phyloP scores from a whole-genome alignment of 1,140 invertebrate species.

The Pentalonia nigronervosa region DNA sequence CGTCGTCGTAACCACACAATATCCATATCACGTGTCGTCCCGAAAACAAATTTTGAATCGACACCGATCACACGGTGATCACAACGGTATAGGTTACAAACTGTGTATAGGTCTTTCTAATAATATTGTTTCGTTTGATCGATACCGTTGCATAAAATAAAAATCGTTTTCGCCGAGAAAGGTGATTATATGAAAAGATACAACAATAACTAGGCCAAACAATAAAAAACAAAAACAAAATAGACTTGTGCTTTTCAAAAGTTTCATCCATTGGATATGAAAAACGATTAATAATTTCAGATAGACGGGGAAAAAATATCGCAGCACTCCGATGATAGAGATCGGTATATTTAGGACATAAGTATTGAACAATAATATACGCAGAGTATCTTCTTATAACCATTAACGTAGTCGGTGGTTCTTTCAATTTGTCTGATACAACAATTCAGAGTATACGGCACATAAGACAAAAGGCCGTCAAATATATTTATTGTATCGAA shows the following conservation, averaged over 20 bases:
- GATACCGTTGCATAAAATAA: not conserved
- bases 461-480: not conserved
- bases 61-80: not conserved
- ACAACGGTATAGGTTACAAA: not conserved
- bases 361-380: not conserved
- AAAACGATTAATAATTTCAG: not conserved
- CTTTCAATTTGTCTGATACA: not conserved
- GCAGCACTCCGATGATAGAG: not conserved
- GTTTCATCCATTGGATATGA: not conserved
- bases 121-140: not conserved
- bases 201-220: not conserved
- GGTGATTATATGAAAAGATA: not conserved
- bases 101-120: not conserved
- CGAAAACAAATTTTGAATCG: not conserved
- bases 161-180: not conserved
- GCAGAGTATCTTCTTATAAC: not conserved
- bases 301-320: not conserved
- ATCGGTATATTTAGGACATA: not conserved
- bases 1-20: constrained; percentile 13
- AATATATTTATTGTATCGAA: not conserved
- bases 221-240: not conserved
- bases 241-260: not conserved
- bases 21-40: constrained; percentile 1
- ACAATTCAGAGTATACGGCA: not conserved
- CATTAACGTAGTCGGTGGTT: not conserved